Evolutionary conservation across 2,888 invertebrate genomes (phyloP).

Genomic region (Caenorhabditis parvicauda): DNA sequence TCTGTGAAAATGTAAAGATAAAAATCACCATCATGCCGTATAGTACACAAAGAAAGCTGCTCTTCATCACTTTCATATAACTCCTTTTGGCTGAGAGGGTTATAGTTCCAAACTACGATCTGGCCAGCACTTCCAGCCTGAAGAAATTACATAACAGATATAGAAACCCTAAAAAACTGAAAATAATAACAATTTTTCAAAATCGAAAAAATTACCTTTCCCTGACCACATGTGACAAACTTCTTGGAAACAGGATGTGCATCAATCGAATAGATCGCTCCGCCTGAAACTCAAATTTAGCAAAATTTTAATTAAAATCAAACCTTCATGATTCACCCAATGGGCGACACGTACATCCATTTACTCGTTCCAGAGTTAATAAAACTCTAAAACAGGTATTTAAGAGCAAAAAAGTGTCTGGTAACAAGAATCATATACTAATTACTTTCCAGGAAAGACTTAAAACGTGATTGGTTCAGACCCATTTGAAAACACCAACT

Average conservation of each 20-base stretch:
- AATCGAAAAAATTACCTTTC: slow-evolving; percentile 20
- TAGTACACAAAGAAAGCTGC: slow-evolving; percentile 16
- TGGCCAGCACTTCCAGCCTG: slow-evolving; percentile 38
- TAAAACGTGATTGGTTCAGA: no score
- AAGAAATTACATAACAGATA: slow-evolving; percentile 1
- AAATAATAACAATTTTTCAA: slow-evolving; percentile 14
- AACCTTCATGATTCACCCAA: no score
- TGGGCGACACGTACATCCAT: no score
- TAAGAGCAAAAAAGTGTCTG: no score
- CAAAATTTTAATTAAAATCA: no score
- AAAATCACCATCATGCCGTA: slow-evolving; percentile 7
- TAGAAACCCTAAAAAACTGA: background rate
- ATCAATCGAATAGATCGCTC: slow-evolving; percentile 53
- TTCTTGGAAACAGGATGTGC: slow-evolving; percentile 47
- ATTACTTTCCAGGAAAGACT: no score
- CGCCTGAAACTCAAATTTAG: no score
- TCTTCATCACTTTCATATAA: slow-evolving; percentile 17
- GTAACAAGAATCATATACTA: no score
- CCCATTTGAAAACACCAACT: no score
- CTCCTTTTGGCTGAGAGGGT: slow-evolving; percentile 24
- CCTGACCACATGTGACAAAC: slow-evolving; percentile 53
- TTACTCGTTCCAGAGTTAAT: no score
- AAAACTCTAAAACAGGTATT: no score
- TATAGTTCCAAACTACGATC: slow-evolving; percentile 46
- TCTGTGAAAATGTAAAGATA: no score